phyloP scores from a whole-genome alignment of 2,797 vertebrate genomes.

The Prunella strophiata region DNA sequence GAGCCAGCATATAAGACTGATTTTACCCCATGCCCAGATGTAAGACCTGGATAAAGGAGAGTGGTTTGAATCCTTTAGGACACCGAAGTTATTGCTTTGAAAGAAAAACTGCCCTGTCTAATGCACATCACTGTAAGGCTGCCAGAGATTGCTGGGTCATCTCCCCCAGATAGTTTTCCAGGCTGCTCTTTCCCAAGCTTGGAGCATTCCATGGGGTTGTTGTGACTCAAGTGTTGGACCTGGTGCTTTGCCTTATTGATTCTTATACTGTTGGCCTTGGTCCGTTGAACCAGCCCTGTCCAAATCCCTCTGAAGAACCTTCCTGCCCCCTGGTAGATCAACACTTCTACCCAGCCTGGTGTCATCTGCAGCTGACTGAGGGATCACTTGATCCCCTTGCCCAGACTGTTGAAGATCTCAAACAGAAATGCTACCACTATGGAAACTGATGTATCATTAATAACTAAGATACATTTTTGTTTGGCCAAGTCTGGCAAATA shows the following conservation, averaged over 20 bases:
- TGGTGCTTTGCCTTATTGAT: not conserved
- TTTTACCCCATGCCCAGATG: not conserved
- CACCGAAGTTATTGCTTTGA: not conserved
- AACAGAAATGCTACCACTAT: not conserved
- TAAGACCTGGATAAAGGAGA: not conserved
- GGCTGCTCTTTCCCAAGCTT: not conserved
- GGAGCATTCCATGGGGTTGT: not conserved
- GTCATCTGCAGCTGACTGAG: not conserved
- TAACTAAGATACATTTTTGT: not conserved
- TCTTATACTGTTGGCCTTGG: rapidly evolving
- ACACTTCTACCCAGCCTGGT: not conserved
- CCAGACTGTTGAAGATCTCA: not conserved
- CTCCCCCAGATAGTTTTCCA: not conserved
- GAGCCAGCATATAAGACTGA: not conserved
- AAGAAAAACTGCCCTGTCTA: not conserved
- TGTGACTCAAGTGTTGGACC: not conserved
- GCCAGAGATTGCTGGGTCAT: not conserved
- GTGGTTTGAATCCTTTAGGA: not conserved
- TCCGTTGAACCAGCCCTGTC: not conserved
- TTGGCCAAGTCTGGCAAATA: not conserved
- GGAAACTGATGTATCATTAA: not conserved
- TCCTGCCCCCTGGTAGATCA: not conserved
- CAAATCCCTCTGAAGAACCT: not conserved
- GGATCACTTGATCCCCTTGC: not conserved
- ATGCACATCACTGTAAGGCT: not conserved